Evolutionary conservation across 23 tunicate species (phyloP).

Genomic region (Oikopleura vanhoeffeni): DNA sequence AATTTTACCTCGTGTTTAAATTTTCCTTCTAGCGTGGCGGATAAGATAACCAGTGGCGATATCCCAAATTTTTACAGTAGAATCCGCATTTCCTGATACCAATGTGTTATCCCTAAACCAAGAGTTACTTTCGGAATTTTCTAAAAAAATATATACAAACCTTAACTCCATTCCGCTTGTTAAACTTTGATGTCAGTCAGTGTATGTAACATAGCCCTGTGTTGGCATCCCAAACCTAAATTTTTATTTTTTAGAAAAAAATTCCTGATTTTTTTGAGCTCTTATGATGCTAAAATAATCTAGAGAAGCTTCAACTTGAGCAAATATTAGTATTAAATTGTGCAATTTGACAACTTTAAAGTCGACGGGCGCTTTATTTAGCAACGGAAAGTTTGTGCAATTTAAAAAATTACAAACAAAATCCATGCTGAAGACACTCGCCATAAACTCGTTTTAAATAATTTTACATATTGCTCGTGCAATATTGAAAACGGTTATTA

Average conservation of each 20-base stretch:
- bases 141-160: neutral
- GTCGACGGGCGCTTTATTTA: too few species aligned
- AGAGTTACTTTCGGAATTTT: too few species aligned
- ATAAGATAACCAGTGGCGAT: slow-evolving; percentile 45
- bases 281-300: too few species aligned
- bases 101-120: slow-evolving; percentile 47
- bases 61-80: slow-evolving; percentile 95
- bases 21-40: neutral
- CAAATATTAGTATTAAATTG: too few species aligned
- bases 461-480: too few species aligned
- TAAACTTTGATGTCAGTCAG: slow-evolving; percentile 72
- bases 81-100: slow-evolving; percentile 97
- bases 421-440: too few species aligned
- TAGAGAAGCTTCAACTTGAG: too few species aligned
- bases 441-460: too few species aligned
- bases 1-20: neutral
- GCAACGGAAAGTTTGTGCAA: too few species aligned
- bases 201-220: slow-evolving; percentile 37
- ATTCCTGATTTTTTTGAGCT: neutral
- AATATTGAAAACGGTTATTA: too few species aligned
- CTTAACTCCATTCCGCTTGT: slow-evolving; percentile 84
- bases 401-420: too few species aligned
- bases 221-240: slow-evolving; percentile 23
- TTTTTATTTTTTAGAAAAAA: neutral
- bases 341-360: too few species aligned